Percentiles rank a stretch among this genome's conserved stretches.
Evolutionary conservation across 2,113 vertebrate genomes (phyloP).

Genomic region (Esox niger): DNA sequence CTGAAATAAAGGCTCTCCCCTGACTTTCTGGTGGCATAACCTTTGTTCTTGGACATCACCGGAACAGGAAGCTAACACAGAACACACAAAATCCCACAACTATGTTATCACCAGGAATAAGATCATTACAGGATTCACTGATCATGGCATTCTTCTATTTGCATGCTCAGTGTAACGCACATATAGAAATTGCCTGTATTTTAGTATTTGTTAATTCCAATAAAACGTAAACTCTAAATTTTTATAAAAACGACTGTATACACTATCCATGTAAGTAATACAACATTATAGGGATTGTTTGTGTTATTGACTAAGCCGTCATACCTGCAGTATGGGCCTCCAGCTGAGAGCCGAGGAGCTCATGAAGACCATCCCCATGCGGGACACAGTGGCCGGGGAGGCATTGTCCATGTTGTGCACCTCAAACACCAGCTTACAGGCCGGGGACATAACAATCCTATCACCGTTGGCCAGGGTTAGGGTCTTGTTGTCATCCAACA

Average conservation of each 20-base stretch:
- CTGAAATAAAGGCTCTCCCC: too few species aligned
- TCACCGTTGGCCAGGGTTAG: conserved; percentile 83
- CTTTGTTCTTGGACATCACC: too few species aligned
- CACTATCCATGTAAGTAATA: not conserved
- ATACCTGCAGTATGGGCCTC: conserved; percentile 87
- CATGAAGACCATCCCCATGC: conserved; percentile 92
- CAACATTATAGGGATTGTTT: not conserved
- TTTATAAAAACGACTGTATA: too few species aligned
- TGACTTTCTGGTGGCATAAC: too few species aligned
- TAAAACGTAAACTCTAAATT: too few species aligned
- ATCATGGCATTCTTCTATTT: too few species aligned
- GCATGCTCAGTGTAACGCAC: too few species aligned
- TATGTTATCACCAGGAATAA: not conserved
- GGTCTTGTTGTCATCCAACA: conserved; percentile 84
- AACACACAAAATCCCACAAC: conserved; percentile 13
- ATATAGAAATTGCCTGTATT: too few species aligned
- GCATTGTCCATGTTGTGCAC: conserved; percentile 91
- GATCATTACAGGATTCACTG: not conserved
- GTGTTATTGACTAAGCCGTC: not conserved
- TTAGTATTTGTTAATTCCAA: too few species aligned
- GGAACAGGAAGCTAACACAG: too few species aligned
- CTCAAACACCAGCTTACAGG: conserved; percentile 88
- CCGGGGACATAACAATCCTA: conserved; percentile 87
- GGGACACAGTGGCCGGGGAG: conserved; percentile 88
- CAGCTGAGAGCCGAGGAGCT: conserved; percentile 86